A percentile compares a stretch with the other conserved stretches of the same genome.
Evolutionary conservation across 30 jellyfish, hydroid and myxozoan genomes (phyloP).

Genomic region (Cassiopea xamachana): DNA sequence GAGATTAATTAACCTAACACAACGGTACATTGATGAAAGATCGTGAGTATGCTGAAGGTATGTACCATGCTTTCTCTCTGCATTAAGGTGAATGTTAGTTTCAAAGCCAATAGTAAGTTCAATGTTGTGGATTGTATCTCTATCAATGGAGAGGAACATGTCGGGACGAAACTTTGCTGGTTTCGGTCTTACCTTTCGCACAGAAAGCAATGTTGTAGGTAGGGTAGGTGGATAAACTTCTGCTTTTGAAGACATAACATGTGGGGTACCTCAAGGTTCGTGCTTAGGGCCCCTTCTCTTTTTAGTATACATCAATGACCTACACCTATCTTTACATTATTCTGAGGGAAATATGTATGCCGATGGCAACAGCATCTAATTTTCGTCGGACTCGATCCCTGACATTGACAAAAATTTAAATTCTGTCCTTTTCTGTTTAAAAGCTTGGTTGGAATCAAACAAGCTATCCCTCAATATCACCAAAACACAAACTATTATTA

Average conservation of each 20-base stretch:
- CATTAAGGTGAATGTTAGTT: too few relatives aligned
- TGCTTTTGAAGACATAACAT: neutral
- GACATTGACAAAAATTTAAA: neutral
- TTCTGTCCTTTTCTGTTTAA: neutral
- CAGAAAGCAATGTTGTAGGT: neutral
- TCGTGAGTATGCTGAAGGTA: too few relatives aligned
- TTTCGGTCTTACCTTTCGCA: conserved; percentile 10
- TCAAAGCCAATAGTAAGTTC: too few relatives aligned
- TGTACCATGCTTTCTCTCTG: too few relatives aligned
- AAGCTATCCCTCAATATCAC: neutral
- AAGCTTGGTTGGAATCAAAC: neutral
- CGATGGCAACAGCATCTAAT: neutral
- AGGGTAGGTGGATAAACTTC: neutral
- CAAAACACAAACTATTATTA: neutral
- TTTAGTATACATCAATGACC: conserved; percentile 8
- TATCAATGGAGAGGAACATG: too few relatives aligned
- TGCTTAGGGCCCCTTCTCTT: neutral
- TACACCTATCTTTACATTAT: neutral
- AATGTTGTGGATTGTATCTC: too few relatives aligned
- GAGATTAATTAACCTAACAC: too few relatives aligned
- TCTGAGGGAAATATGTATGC: neutral
- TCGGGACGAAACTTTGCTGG: conserved; percentile 1
- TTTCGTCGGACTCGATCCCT: neutral
- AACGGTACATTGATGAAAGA: too few relatives aligned
- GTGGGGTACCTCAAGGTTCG: neutral